Conservation (phyloP, 2,888 invertebrate genomes). For the Sinodicranocentrus sp. region DNA sequence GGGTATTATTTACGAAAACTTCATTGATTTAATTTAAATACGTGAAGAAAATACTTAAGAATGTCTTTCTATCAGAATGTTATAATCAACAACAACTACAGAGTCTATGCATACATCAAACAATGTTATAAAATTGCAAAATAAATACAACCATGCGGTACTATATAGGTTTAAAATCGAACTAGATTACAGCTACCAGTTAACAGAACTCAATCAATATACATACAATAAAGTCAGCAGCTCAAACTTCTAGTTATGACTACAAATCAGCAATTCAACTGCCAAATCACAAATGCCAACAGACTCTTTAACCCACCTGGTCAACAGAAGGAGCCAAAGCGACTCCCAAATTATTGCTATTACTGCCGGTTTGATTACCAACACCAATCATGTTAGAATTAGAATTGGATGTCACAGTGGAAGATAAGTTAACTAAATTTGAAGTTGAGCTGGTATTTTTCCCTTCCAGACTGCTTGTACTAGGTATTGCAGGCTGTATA, state of each 20-base stretch:
- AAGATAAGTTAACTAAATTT: conserved; percentile 67
- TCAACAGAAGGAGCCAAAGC: conserved; percentile 80
- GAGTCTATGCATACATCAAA: no score
- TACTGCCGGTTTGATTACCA: conserved; percentile 70
- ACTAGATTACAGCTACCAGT: neutral
- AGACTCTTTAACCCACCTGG: conserved; percentile 79
- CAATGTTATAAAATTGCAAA: conserved; percentile 7
- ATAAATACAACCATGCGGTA: conserved; percentile 15
- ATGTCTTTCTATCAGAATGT: no score
- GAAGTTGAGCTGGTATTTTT: conserved; percentile 71
- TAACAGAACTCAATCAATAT: conserved; percentile 1
- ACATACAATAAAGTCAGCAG: conserved; percentile 11
- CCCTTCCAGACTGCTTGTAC: conserved; percentile 71
- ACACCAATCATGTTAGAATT: conserved; percentile 70
- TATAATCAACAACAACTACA: no score
- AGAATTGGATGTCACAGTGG: conserved; percentile 72
- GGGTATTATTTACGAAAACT: neutral
- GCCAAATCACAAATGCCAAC: conserved; percentile 13
- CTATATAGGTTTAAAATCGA: no score
- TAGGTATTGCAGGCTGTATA: conserved; percentile 67
- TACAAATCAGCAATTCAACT: conserved; percentile 47
- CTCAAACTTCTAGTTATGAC: conserved; percentile 30
- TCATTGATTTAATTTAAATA: no score
- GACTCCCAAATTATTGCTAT: conserved; percentile 78
- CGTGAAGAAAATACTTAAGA: no score